A percentile compares a stretch with the other conserved stretches of the same genome.
phyloP scores from a whole-genome alignment of 2,797 vertebrate species.

The Harpagifer antarcticus region DNA sequence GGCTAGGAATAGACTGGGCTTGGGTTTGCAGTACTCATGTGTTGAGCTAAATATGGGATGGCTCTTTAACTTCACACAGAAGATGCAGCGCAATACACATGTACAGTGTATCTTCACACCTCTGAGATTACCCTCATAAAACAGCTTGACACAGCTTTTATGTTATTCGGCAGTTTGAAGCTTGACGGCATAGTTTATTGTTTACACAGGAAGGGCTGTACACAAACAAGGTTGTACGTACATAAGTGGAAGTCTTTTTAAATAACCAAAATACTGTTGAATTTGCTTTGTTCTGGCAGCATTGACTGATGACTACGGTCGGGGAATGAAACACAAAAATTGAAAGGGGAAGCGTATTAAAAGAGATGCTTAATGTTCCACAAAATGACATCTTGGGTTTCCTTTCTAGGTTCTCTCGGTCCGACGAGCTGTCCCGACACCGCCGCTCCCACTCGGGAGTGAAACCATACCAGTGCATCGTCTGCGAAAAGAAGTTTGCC shows the following conservation, averaged over 20 bases:
- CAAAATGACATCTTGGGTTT: slow-evolving; percentile 14
- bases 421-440: slow-evolving; percentile 94
- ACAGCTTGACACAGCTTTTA: slow-evolving; percentile 24
- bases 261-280: neutral
- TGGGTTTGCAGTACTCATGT: slow-evolving; percentile 64
- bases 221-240: neutral
- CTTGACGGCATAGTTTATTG: slow-evolving; percentile 24
- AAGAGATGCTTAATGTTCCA: neutral
- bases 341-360: neutral
- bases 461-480: slow-evolving; percentile 95
- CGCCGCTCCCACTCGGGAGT: slow-evolving; percentile 95
- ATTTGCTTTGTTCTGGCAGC: neutral
- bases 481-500: slow-evolving; percentile 97
- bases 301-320: neutral
- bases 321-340: neutral
- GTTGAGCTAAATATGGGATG: slow-evolving; percentile 72
- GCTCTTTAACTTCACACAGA: slow-evolving; percentile 57
- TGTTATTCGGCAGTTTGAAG: slow-evolving; percentile 34
- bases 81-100: slow-evolving; percentile 40
- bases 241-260: neutral
- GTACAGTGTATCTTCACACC: slow-evolving; percentile 33
- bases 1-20: slow-evolving; percentile 67
- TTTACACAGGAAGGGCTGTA: neutral
- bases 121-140: slow-evolving; percentile 63
- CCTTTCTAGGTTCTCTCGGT: slow-evolving; percentile 91